Conservation (phyloP, 1,140 invertebrate species). For the Hyles vespertilio region DNA sequence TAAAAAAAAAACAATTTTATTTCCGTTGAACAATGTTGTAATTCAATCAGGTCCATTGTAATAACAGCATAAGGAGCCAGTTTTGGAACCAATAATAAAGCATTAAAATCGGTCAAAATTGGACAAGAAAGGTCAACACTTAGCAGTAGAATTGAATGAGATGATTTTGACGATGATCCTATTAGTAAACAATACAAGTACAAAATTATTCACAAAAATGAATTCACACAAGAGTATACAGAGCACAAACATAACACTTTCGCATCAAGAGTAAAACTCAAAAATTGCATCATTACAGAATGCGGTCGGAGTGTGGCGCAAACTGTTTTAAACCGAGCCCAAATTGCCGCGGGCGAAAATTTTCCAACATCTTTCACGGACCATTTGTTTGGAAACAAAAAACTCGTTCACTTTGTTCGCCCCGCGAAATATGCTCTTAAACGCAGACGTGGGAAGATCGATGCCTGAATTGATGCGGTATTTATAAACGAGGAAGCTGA, state of each 20-base stretch:
- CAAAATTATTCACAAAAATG: too few relatives aligned
- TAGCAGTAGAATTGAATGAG: too few relatives aligned
- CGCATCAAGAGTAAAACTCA: background rate
- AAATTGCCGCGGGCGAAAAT: slow-evolving; percentile 7
- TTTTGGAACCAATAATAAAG: too few relatives aligned
- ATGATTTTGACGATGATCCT: too few relatives aligned
- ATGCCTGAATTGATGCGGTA: slow-evolving; percentile 11
- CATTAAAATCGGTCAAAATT: too few relatives aligned
- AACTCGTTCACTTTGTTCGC: slow-evolving; percentile 11
- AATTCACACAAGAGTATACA: background rate
- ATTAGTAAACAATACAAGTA: too few relatives aligned
- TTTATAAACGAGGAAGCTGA: background rate
- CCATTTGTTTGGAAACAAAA: slow-evolving; percentile 20
- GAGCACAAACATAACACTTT: background rate
- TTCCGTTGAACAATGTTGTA: too few relatives aligned
- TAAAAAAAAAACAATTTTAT: too few relatives aligned
- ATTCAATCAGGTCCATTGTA: too few relatives aligned
- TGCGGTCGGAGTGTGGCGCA: slow-evolving; percentile 1
- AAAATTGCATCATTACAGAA: slow-evolving; percentile 1
- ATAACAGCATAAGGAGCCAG: too few relatives aligned
- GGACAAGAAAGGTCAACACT: too few relatives aligned
- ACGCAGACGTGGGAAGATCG: slow-evolving; percentile 8
- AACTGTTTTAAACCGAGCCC: slow-evolving; percentile 3
- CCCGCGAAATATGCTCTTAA: slow-evolving; percentile 11
- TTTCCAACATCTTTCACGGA: slow-evolving; percentile 15